These are phyloP conservation scores for Acanthochromis polyacanthus DNA, from an alignment of 2,113 vertebrate genomes.

Conservation along the genomic window DNA sequence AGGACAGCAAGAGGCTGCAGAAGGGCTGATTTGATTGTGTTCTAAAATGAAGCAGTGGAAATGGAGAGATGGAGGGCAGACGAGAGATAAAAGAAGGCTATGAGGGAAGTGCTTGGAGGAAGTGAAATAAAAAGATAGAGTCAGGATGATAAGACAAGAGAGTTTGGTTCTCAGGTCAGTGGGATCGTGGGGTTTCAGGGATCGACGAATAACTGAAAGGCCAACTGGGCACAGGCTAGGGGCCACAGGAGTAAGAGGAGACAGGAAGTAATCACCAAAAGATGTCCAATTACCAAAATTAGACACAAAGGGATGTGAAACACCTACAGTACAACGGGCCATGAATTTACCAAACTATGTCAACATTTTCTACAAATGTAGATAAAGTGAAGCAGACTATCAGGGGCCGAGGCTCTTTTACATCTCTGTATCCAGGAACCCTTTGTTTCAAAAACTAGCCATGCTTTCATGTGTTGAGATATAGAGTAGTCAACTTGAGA, in stretches of 20 bases:
- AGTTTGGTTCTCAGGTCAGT: conserved; percentile 1
- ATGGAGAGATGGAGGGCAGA: conserved; percentile 44
- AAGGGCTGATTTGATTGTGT: conserved; percentile 35
- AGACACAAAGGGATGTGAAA: background rate
- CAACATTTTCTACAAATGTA: background rate
- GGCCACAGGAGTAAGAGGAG: background rate
- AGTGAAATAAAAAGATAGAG: conserved; percentile 83
- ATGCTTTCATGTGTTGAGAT: too few species aligned
- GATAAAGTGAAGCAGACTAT: too few species aligned
- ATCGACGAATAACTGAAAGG: background rate
- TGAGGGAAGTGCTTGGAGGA: background rate
- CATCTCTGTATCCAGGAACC: too few species aligned
- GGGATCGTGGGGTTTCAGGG: conserved; percentile 5
- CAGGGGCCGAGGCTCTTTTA: too few species aligned
- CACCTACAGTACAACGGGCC: too few species aligned
- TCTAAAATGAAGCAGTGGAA: conserved; percentile 35
- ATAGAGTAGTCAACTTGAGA: too few species aligned
- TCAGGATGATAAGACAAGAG: conserved; percentile 70
- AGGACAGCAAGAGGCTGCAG: conserved; percentile 78
- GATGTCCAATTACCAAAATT: background rate
- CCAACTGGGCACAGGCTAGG: background rate
- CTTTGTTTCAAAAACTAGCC: too few species aligned
- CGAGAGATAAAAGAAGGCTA: conserved; percentile 73
- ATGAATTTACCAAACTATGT: background rate
- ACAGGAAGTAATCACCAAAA: background rate